phyloP scores from a whole-genome alignment of 2,797 vertebrate genomes.

The Tenualosa ilisha region DNA sequence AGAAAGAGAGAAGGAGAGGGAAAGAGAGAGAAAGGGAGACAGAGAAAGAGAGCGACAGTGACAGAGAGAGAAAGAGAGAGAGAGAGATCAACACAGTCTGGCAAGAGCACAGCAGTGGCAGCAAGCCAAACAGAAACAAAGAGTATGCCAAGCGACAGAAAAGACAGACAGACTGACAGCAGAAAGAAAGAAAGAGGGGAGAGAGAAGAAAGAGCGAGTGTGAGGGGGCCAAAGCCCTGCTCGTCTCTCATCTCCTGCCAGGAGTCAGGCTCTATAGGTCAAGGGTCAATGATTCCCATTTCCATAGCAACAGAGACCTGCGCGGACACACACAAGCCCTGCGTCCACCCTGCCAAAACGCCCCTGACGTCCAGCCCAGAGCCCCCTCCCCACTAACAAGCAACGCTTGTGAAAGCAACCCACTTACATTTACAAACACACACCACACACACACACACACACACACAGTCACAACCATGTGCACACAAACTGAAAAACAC shows the following conservation, averaged over 20 bases:
- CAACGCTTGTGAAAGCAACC: background rate
- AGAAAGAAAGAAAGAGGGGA: background rate
- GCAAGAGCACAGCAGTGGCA: conserved; percentile 23
- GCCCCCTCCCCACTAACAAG: background rate
- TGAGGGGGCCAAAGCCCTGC: background rate
- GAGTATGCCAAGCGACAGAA: too few species aligned
- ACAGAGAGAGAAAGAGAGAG: background rate
- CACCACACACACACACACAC: background rate
- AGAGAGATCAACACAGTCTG: background rate
- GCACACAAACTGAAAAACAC: background rate
- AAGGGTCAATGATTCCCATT: background rate
- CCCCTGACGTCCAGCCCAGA: background rate
- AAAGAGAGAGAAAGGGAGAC: background rate
- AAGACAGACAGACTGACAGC: background rate
- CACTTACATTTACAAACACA: background rate
- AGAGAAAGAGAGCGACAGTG: background rate
- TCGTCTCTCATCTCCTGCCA: background rate
- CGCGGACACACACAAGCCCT: background rate
- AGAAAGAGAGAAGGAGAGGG: background rate
- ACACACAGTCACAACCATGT: background rate
- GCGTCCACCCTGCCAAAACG: background rate
- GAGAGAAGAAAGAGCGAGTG: conserved; percentile 15
- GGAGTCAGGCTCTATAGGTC: background rate
- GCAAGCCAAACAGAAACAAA: background rate
- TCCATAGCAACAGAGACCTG: background rate